Base-by-base conservation (phyloP, 2,888 invertebrate species). In the Callimorpha dominula region DNA sequence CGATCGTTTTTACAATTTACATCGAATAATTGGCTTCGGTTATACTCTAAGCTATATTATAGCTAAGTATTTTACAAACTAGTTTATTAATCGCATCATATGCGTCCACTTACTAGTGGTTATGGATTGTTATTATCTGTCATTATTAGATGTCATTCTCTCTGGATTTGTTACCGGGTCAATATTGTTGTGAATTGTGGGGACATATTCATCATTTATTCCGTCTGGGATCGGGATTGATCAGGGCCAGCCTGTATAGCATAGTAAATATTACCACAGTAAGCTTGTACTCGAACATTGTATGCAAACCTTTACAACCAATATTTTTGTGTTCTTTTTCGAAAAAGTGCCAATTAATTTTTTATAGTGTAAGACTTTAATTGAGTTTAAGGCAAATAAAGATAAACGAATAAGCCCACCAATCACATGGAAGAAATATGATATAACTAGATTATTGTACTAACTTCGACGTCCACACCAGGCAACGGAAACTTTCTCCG, bases 401-500 rank as follows among this genome's bases (percentile, higher is more conserved):
- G 17, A 15, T 7, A 52, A 17, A 52, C 17, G 52, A 52, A 52
- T 17, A 15, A 17, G 17, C 52, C 6, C 2, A 5, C 9, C 5
- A n/a, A 9, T 20, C 4, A 4, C 7, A 57, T 20, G 12, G 17
- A 17, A 0, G 17, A 4, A 57, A 9, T 1, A 57, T 7, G 11
- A 15, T 15, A 15, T 15, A 50, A 15, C 12, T 60, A 60, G 50
- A 14, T 42, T 52, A 15, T 9, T 64, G 42, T 15, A 65, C 79
- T 81, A 93, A 98, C 98, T 96, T 98, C 98, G 60, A 98, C 98
- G 86, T 97, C 97, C 74, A 98, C 97, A 81, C 98, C 98, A 0
- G 97, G 97, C 83, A 98, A 94, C 70, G 96, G 96, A 91, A 98
- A 98, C 86, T 97, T 97, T 92, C 98, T 97, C 62, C 97, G 97